phyloP scores from a whole-genome alignment of 2,888 invertebrate genomes.

The Orthonevra nobilis region DNA sequence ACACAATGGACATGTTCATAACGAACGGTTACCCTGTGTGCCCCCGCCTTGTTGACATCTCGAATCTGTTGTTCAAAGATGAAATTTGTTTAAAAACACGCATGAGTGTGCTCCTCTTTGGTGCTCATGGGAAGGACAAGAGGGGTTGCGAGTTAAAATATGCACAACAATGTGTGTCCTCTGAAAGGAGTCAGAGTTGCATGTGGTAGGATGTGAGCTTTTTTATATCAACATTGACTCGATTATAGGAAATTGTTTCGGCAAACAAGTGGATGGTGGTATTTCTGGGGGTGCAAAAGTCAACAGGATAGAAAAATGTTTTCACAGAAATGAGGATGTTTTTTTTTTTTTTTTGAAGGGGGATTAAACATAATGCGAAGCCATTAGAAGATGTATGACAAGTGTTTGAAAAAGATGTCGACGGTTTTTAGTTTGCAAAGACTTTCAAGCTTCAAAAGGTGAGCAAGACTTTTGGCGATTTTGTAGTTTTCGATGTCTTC shows the following conservation, averaged over 20 bases:
- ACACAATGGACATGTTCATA: conserved; percentile 60
- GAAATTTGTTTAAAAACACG: conserved; percentile 60
- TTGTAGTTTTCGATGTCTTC: too few species aligned
- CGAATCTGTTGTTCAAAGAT: conserved; percentile 62
- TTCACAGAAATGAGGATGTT: conserved; percentile 5
- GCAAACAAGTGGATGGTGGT: too few species aligned
- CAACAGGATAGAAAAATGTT: conserved; percentile 65
- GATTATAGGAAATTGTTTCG: conserved; percentile 59
- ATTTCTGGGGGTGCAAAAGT: too few species aligned
- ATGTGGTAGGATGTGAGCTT: conserved; percentile 5
- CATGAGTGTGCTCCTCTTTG: conserved; percentile 67
- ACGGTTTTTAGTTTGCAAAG: too few species aligned
- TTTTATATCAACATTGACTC: conserved; percentile 15
- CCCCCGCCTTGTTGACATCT: conserved; percentile 57
- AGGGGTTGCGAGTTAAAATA: neutral
- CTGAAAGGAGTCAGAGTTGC: conserved; percentile 7
- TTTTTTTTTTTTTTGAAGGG: too few species aligned
- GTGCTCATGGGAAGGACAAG: conserved; percentile 26
- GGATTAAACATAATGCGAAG: too few species aligned
- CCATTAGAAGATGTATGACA: too few species aligned
- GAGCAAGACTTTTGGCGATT: too few species aligned
- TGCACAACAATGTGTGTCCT: conserved; percentile 4
- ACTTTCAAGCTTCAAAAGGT: too few species aligned
- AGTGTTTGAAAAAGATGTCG: too few species aligned
- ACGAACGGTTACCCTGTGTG: conserved; percentile 62